Conservation (phyloP, 2,797 vertebrate species). For the Petrocephalus sullivani region DNA sequence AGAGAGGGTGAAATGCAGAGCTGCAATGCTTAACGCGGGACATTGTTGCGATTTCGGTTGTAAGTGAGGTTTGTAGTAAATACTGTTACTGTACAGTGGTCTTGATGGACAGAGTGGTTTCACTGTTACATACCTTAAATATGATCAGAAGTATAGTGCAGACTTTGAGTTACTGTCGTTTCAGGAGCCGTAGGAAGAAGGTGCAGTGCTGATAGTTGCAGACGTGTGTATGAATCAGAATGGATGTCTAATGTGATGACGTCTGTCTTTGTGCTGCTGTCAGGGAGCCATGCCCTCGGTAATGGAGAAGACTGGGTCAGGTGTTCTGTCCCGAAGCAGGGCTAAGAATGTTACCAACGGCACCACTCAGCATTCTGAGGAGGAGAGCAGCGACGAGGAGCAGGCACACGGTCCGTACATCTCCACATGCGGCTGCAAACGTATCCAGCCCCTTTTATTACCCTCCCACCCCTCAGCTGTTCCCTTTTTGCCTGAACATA, state of each 20-base stretch:
- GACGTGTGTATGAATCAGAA: not conserved
- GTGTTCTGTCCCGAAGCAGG: slow-evolving; percentile 83
- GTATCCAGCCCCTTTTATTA: too few species aligned
- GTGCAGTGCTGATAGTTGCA: not conserved
- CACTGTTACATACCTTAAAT: not conserved
- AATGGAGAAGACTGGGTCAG: slow-evolving; percentile 82
- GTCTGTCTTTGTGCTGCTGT: slow-evolving; percentile 24
- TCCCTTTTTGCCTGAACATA: not conserved
- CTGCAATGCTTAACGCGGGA: not conserved
- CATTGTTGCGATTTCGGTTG: not conserved
- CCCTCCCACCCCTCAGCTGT: not conserved
- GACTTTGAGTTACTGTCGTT: not conserved
- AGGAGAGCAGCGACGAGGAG: slow-evolving; percentile 88
- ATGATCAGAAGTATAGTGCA: not conserved
- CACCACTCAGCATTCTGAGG: slow-evolving; percentile 77
- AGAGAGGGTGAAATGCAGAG: not conserved
- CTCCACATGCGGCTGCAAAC: not conserved
- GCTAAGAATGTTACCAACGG: slow-evolving; percentile 79
- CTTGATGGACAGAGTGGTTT: not conserved
- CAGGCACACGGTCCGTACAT: slow-evolving; percentile 70
- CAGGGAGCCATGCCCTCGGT: slow-evolving; percentile 76
- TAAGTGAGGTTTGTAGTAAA: not conserved
- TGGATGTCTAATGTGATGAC: slow-evolving; percentile 1
- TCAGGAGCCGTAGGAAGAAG: not conserved
- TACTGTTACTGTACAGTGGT: not conserved